Evolutionary conservation across 2,797 vertebrate species (phyloP).

Genomic region (Diceros bicornis): DNA sequence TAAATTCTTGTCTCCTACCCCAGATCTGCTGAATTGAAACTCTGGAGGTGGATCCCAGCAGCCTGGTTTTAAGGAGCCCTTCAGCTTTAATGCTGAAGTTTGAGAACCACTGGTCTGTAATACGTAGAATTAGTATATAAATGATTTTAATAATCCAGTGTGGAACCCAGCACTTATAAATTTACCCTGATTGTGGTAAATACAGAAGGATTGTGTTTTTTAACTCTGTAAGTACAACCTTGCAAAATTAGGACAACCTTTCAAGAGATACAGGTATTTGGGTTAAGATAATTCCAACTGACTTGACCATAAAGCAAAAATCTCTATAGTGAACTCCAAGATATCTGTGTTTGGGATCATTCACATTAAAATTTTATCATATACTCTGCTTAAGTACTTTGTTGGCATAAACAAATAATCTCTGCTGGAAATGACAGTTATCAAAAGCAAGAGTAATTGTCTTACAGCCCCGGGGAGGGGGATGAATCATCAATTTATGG

Average conservation of each 20-base stretch:
- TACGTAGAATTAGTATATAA: neutral
- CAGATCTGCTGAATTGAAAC: neutral
- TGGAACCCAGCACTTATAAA: neutral
- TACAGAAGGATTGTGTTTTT: neutral
- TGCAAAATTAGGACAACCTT: neutral
- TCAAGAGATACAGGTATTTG: neutral
- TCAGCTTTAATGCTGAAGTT: neutral
- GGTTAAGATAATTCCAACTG: neutral
- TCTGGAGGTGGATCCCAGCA: neutral
- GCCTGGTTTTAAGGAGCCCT: neutral
- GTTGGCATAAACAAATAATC: conserved; percentile 41
- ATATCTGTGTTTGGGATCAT: conserved; percentile 44
- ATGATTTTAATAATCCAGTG: neutral
- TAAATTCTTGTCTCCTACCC: neutral
- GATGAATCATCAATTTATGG: neutral
- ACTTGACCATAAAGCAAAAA: conserved; percentile 34
- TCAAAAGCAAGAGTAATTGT: conserved; percentile 48
- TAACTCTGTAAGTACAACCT: neutral
- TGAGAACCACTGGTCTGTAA: neutral
- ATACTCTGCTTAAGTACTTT: conserved; percentile 12
- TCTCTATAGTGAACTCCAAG: neutral
- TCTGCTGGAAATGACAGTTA: conserved; percentile 33
- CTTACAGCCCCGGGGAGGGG: neutral
- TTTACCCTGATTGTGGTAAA: neutral
- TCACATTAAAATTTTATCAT: conserved; percentile 45